Evolutionary conservation across 2,113 vertebrate species (phyloP).

Genomic region (Casuarius casuarius): DNA sequence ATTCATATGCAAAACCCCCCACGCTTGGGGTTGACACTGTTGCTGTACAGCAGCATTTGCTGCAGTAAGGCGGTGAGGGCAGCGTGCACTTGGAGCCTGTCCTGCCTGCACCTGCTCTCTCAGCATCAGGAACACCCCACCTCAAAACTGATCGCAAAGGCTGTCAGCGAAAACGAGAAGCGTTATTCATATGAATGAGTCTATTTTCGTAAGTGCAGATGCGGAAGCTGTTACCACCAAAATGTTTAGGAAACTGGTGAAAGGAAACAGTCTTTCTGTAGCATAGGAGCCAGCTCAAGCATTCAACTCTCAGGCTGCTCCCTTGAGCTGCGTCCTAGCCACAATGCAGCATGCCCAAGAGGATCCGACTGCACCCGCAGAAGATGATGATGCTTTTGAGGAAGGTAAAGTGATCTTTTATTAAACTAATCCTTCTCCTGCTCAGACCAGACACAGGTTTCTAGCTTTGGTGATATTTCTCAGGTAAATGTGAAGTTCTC

Average conservation of each 20-base stretch:
- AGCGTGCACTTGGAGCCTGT: background rate
- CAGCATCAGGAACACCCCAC: background rate
- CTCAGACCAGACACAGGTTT: background rate
- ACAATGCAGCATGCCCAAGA: slow-evolving; percentile 67
- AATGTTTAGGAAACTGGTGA: slow-evolving; percentile 50
- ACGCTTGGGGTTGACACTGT: background rate
- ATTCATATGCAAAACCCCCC: slow-evolving; percentile 49
- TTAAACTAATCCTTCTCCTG: background rate
- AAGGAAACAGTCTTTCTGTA: slow-evolving; percentile 51
- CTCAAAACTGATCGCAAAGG: slow-evolving; percentile 2
- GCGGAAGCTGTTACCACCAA: slow-evolving; percentile 68
- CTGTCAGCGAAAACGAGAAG: background rate
- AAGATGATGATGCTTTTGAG: slow-evolving; percentile 77
- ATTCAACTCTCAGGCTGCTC: background rate
- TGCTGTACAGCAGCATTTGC: background rate
- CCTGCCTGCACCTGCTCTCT: background rate
- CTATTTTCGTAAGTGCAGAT: slow-evolving; percentile 30
- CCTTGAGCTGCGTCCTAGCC: background rate
- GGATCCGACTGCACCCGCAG: slow-evolving; percentile 22
- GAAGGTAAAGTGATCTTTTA: slow-evolving; percentile 77
- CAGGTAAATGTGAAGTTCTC: background rate
- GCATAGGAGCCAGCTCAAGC: background rate
- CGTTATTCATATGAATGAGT: slow-evolving; percentile 57
- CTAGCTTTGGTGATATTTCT: slow-evolving; percentile 38
- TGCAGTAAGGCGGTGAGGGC: background rate